A percentile compares a stretch with the other conserved stretches of the same genome.
These are phyloP conservation scores for Myotis myotis DNA, from an alignment of 2,797 vertebrate genomes.

Conservation along the genomic window DNA sequence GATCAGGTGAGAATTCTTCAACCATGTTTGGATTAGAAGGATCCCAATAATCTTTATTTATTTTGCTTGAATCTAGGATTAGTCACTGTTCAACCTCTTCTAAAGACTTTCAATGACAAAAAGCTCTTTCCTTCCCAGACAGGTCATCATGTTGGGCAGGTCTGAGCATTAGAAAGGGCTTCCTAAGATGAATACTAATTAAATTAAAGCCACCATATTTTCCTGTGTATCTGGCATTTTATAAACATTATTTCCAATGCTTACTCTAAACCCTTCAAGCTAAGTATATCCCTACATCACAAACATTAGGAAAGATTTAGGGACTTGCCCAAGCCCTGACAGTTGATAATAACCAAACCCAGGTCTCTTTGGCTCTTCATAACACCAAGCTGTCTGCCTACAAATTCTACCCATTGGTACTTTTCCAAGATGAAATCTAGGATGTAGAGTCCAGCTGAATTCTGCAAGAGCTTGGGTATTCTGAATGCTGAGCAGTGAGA, in stretches of 20 bases:
- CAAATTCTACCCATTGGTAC: background rate
- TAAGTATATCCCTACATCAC: background rate
- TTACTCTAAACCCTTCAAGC: background rate
- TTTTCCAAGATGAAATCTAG: slow-evolving; percentile 29
- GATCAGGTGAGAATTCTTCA: background rate
- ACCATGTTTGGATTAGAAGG: background rate
- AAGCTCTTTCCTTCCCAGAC: background rate
- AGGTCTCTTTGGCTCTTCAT: background rate
- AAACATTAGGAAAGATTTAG: background rate
- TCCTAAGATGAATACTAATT: slow-evolving; percentile 32
- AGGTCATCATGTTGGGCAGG: background rate
- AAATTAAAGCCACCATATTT: background rate
- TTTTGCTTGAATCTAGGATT: background rate
- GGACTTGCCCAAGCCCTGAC: background rate
- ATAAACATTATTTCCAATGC: background rate
- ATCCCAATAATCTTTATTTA: background rate
- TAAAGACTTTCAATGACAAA: background rate
- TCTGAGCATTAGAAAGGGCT: background rate
- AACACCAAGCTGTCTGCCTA: background rate
- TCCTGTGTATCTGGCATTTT: background rate
- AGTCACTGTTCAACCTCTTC: background rate
- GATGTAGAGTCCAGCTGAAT: background rate
- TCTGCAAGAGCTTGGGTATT: background rate
- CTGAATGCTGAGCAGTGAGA: background rate
- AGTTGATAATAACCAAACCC: background rate